Evolutionary conservation across 2,113 vertebrate genomes (phyloP).

Genomic region (Chinchilla lanigera): DNA sequence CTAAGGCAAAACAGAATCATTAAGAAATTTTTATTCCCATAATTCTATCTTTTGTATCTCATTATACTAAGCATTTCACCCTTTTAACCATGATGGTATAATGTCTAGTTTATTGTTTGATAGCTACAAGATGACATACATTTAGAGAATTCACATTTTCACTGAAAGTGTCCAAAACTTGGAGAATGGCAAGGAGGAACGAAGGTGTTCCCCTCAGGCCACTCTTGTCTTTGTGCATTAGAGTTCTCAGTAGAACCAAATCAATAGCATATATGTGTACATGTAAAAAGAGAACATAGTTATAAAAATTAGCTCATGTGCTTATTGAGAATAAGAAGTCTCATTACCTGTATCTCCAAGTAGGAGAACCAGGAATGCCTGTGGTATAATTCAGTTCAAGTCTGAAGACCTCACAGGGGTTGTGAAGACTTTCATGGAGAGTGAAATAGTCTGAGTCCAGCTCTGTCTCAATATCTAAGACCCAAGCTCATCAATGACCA

Average conservation of each 20-base stretch:
- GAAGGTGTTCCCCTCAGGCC: background rate
- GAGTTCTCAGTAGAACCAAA: background rate
- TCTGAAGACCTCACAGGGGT: background rate
- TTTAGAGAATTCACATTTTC: background rate
- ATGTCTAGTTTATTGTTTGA: background rate
- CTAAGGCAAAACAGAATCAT: background rate
- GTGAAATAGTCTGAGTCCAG: too few relatives aligned
- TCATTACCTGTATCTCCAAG: background rate
- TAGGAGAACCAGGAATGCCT: background rate
- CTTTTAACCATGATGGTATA: background rate
- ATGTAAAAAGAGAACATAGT: background rate
- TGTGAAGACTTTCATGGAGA: rapidly evolving
- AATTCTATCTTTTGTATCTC: background rate
- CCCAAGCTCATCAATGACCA: background rate
- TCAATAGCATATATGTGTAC: background rate
- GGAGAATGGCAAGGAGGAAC: background rate
- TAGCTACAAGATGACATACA: background rate
- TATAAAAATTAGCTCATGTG: background rate
- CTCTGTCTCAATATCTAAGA: background rate
- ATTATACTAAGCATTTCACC: background rate
- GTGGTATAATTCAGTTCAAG: background rate
- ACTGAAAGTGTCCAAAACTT: background rate
- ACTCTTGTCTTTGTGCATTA: background rate
- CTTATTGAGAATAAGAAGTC: background rate
- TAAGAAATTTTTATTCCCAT: background rate